These are phyloP conservation scores for Oxyura jamaicensis DNA, from an alignment of 2,113 vertebrate species.

Conservation along the genomic window DNA sequence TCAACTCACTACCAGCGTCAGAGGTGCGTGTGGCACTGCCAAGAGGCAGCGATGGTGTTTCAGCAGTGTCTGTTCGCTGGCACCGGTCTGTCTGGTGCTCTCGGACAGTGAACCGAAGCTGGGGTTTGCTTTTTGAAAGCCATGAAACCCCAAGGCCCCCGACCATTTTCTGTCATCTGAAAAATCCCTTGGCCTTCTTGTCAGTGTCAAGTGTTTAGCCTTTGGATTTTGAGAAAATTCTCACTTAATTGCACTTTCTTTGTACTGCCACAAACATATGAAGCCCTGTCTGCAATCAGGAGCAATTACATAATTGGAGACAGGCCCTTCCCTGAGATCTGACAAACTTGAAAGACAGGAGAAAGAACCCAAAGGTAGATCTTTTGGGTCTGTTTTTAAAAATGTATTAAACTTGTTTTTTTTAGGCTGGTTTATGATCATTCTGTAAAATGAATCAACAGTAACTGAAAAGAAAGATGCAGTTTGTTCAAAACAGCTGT, in stretches of 20 bases:
- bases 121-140: neutral
- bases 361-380: neutral
- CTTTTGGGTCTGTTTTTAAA: neutral
- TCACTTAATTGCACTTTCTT: neutral
- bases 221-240: neutral
- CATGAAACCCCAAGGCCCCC: neutral
- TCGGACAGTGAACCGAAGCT: neutral
- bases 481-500: neutral
- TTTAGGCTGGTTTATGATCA: neutral
- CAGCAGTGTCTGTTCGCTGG: rapidly evolving
- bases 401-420: neutral
- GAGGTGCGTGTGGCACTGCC: neutral
- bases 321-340: neutral
- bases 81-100: neutral
- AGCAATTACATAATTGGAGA: neutral
- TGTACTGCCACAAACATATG: neutral
- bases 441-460: neutral
- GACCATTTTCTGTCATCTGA: neutral
- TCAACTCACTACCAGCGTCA: rapidly evolving
- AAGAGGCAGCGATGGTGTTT: rapidly evolving
- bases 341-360: neutral
- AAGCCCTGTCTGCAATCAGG: neutral
- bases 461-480: neutral
- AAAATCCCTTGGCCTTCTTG: neutral
- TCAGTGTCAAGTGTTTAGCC: neutral